Conservation (phyloP, 1,140 invertebrate genomes). For the Rhopalosiphum padi region DNA sequence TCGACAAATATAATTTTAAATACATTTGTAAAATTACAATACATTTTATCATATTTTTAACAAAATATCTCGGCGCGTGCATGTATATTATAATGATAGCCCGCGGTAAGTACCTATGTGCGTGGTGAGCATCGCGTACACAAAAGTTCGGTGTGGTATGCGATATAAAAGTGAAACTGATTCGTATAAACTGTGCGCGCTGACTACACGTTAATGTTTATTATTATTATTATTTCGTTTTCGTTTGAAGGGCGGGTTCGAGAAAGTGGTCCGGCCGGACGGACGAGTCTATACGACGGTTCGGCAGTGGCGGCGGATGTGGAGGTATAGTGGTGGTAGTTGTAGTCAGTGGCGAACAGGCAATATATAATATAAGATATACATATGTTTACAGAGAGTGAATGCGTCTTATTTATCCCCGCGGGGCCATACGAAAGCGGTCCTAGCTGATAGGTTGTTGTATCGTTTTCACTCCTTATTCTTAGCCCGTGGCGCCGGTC, state of each 20-base stretch:
- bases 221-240: slow-evolving; percentile 36
- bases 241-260: slow-evolving; percentile 53
- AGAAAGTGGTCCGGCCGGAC: slow-evolving; percentile 49
- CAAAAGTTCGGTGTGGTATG: slow-evolving; percentile 31
- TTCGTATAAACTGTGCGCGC: neutral
- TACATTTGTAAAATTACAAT: neutral
- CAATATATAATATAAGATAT: neutral
- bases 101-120: neutral
- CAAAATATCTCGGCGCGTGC: neutral
- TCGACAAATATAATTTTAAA: neutral
- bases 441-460: neutral
- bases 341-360: neutral
- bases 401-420: slow-evolving; percentile 14
- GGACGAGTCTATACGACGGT: neutral
- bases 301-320: neutral
- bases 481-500: neutral
- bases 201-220: neutral
- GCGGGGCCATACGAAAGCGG: slow-evolving; percentile 38
- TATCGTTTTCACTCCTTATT: slow-evolving; percentile 52
- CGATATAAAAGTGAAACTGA: slow-evolving; percentile 51
- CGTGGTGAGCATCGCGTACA: neutral
- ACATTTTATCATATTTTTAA: neutral
- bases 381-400: neutral
- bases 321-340: neutral
- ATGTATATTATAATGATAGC: neutral